These are phyloP conservation scores for Spondyliosoma cantharus DNA, from an alignment of 2,797 vertebrate genomes.

Conservation along the genomic window DNA sequence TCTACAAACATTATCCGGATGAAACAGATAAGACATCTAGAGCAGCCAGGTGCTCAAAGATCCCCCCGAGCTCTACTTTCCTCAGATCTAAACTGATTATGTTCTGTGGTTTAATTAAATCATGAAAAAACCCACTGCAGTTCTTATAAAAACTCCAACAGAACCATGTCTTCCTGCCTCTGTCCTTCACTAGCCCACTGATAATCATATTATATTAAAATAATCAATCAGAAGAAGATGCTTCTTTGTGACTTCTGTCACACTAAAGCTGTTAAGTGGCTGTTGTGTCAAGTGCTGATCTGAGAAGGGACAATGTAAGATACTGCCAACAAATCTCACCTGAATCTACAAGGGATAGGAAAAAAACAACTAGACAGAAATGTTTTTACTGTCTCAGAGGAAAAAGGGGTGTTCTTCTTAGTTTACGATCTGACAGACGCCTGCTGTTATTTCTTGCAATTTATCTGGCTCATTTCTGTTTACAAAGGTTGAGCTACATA, in stretches of 20 bases:
- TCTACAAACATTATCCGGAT: not conserved
- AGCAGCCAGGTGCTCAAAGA: not conserved
- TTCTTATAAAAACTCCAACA: not conserved
- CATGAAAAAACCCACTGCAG: not conserved
- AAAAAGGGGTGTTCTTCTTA: conserved; percentile 4
- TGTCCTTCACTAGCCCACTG: not conserved
- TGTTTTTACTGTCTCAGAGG: conserved; percentile 4
- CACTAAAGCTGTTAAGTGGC: not conserved
- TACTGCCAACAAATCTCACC: not conserved
- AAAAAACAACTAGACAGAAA: not conserved
- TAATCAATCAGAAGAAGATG: not conserved
- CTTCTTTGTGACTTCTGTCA: not conserved
- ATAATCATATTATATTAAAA: conserved; percentile 13
- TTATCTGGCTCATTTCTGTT: conserved; percentile 4
- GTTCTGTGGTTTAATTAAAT: conserved; percentile 13
- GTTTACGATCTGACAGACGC: not conserved
- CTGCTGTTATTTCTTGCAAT: not conserved
- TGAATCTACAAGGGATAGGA: not conserved
- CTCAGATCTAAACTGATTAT: not conserved
- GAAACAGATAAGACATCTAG: conserved; percentile 8
- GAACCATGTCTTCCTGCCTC: not conserved
- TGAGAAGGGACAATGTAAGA: not conserved
- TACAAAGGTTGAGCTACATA: not conserved
- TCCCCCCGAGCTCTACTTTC: not conserved
- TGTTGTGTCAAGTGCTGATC: conserved; percentile 9